Conservation (phyloP, 2,888 invertebrate genomes). For the Papilio demoleus region DNA sequence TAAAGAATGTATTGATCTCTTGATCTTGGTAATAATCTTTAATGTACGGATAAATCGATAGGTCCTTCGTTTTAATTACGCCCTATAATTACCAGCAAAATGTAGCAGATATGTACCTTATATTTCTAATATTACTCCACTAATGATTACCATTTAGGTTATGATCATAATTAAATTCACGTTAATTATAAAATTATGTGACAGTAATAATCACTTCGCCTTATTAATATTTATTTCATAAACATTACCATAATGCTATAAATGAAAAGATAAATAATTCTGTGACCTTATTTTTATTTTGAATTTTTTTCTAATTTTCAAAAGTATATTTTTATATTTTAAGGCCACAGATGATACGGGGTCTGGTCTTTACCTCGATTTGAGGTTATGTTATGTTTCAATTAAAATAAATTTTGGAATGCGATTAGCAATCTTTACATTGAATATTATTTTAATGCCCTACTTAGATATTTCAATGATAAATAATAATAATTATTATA, state of each 20-base stretch:
- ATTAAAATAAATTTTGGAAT: not conserved
- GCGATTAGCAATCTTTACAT: not conserved
- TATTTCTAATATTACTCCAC: not conserved
- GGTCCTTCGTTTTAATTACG: not conserved
- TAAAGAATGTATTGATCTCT: not conserved
- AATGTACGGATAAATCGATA: no score
- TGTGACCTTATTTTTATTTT: not conserved
- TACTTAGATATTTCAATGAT: not conserved
- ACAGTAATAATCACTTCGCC: not conserved
- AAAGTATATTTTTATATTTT: not conserved
- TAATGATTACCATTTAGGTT: not conserved
- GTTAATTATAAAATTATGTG: not conserved
- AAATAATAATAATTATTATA: no score
- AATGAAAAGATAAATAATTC: not conserved
- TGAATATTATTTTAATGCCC: not conserved
- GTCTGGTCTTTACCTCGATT: conserved; percentile 4
- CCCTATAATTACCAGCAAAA: not conserved
- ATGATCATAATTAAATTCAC: not conserved
- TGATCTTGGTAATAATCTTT: not conserved
- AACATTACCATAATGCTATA: not conserved
- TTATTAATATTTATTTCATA: not conserved
- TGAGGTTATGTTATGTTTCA: conserved; percentile 5
- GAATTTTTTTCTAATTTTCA: not conserved
- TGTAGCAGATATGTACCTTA: not conserved
- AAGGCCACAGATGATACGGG: conserved; percentile 7